Percentiles rank a stretch among this genome's conserved stretches.
These are phyloP conservation scores for Drosophila affinis DNA, from an alignment of 2,888 invertebrate species.

Conservation along the genomic window DNA sequence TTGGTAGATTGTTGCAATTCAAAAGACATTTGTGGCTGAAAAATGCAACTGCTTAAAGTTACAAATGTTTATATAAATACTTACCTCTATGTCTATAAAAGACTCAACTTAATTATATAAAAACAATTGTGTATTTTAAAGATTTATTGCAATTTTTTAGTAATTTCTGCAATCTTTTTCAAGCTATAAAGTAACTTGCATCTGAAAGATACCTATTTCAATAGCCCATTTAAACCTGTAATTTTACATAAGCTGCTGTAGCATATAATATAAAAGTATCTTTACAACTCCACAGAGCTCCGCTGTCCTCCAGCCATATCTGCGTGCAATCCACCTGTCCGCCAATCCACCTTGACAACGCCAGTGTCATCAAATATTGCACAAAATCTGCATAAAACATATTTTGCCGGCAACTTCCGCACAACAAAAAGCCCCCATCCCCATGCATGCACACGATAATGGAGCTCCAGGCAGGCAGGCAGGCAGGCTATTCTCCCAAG, in stretches of 20 bases:
- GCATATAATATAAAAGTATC: neutral
- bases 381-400: constrained; percentile 18
- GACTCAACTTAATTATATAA: neutral
- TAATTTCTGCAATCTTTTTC: neutral
- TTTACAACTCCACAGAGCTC: neutral
- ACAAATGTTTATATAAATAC: neutral
- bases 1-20: neutral
- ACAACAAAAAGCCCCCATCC: neutral
- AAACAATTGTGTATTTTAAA: neutral
- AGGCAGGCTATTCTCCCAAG: constrained; percentile 15
- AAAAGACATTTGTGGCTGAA: neutral
- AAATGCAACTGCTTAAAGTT: neutral
- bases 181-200: neutral
- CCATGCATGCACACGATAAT: neutral
- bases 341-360: constrained; percentile 10
- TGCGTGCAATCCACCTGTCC: neutral
- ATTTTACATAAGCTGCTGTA: neutral
- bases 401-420: constrained; percentile 6
- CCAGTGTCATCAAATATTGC: constrained; percentile 42
- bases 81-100: too few species aligned
- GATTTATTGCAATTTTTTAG: neutral
- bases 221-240: neutral
- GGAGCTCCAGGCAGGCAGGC: constrained; percentile 19
- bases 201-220: too few species aligned
- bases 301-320: neutral